Percentiles rank a stretch among this genome's conserved stretches.
Evolutionary conservation across 2,888 invertebrate genomes (phyloP).

Genomic region (Lissocephala sabroskyi): DNA sequence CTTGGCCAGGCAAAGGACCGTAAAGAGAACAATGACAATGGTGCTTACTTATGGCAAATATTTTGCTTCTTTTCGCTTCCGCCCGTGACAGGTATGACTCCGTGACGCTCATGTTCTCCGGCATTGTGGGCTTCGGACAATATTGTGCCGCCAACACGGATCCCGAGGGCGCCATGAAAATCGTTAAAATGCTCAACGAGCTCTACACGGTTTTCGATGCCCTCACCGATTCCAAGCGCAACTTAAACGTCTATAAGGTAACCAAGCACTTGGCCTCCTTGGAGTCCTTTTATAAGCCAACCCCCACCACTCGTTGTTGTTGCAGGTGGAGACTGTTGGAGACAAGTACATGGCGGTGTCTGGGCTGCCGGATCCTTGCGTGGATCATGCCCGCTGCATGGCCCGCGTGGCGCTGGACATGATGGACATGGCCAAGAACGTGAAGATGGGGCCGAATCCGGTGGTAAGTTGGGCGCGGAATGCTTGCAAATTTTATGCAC

Average conservation of each 20-base stretch:
- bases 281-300: no score
- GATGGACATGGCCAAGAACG: constrained; percentile 93
- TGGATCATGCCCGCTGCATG: constrained; percentile 92
- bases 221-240: constrained; percentile 91
- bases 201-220: constrained; percentile 96
- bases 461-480: constrained; percentile 78
- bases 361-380: constrained; percentile 92
- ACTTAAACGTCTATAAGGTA: constrained; percentile 96
- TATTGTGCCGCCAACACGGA: constrained; percentile 94
- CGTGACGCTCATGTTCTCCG: constrained; percentile 94
- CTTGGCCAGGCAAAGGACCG: background rate
- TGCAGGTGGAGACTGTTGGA: constrained; percentile 95
- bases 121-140: constrained; percentile 92
- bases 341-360: constrained; percentile 99
- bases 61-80: constrained; percentile 16
- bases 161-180: constrained; percentile 95
- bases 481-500: constrained; percentile 29
- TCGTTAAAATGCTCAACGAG: constrained; percentile 93
- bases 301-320: constrained; percentile 12
- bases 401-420: constrained; percentile 92
- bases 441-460: constrained; percentile 88
- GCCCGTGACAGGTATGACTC: constrained; percentile 81
- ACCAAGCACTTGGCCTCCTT: no score
- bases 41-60: constrained; percentile 40
- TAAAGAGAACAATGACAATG: constrained; percentile 21